phyloP scores from a whole-genome alignment of 1,140 invertebrate genomes.

The Drosophila micromelanica region DNA sequence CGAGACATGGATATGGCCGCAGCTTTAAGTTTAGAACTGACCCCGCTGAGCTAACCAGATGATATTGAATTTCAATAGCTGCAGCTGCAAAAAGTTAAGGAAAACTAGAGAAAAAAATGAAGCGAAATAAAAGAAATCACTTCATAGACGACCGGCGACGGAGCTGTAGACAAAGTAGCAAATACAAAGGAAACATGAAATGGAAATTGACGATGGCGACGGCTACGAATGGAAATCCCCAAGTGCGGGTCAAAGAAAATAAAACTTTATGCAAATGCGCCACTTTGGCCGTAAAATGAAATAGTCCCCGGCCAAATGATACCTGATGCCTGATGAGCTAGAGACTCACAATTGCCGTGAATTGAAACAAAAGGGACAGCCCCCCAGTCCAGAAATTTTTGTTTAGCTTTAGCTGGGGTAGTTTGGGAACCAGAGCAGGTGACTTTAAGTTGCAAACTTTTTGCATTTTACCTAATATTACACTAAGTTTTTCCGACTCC shows the following conservation, averaged over 20 bases:
- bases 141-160: slow-evolving; percentile 58
- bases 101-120: neutral
- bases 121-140: slow-evolving; percentile 54
- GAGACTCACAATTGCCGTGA: slow-evolving; percentile 59
- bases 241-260: slow-evolving; percentile 82
- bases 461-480: slow-evolving; percentile 71
- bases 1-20: slow-evolving; percentile 21
- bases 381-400: neutral
- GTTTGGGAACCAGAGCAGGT: slow-evolving; percentile 78
- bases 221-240: slow-evolving; percentile 54
- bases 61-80: slow-evolving; percentile 78
- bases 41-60: slow-evolving; percentile 19
- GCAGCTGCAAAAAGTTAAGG: slow-evolving; percentile 45
- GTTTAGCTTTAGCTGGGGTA: slow-evolving; percentile 13
- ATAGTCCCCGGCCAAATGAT: slow-evolving; percentile 79
- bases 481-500: slow-evolving; percentile 23
- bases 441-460: slow-evolving; percentile 71
- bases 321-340: slow-evolving; percentile 78
- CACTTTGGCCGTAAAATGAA: slow-evolving; percentile 82
- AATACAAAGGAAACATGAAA: slow-evolving; percentile 46
- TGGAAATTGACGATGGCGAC: slow-evolving; percentile 38
- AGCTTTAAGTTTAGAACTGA: slow-evolving; percentile 56
- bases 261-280: slow-evolving; percentile 81
- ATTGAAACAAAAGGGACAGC: slow-evolving; percentile 72
- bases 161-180: slow-evolving; percentile 48